phyloP scores from a whole-genome alignment of 2,888 invertebrate species.

The Chrysotoxum bicinctum region DNA sequence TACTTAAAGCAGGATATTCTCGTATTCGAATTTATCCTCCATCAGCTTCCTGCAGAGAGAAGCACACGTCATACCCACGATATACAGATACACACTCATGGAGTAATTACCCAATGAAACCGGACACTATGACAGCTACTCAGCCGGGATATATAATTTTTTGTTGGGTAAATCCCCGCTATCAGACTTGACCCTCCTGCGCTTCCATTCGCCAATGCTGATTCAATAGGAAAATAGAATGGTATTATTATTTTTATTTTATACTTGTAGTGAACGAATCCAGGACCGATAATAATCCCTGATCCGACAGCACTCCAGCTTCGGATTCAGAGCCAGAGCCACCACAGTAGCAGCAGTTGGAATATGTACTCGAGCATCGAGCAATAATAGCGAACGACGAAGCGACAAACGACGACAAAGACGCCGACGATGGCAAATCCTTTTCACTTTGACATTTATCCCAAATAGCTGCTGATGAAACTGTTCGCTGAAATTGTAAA shows the following conservation, averaged over 20 bases:
- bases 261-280: slow-evolving; percentile 24
- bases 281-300: slow-evolving; percentile 65
- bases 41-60: neutral
- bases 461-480: slow-evolving; percentile 70
- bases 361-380: neutral
- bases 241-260: slow-evolving; percentile 69
- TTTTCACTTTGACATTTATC: slow-evolving; percentile 73
- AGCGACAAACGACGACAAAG: slow-evolving; percentile 51
- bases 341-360: neutral
- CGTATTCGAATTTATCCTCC: slow-evolving; percentile 31
- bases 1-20: slow-evolving; percentile 6
- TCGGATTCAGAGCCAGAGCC: neutral
- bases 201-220: slow-evolving; percentile 21
- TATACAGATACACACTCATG: neutral
- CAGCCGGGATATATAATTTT: slow-evolving; percentile 48
- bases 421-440: slow-evolving; percentile 65
- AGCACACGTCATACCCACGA: neutral
- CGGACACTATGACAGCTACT: slow-evolving; percentile 66
- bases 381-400: neutral
- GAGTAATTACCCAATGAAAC: slow-evolving; percentile 66
- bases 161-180: slow-evolving; percentile 44
- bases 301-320: slow-evolving; percentile 53
- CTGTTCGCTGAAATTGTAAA: slow-evolving; percentile 53
- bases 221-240: slow-evolving; percentile 65
- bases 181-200: slow-evolving; percentile 30